A percentile compares a stretch with the other conserved stretches of the same genome.
Evolutionary conservation across 2,888 invertebrate genomes (phyloP).

Genomic region (Spilosoma lubricipeda): DNA sequence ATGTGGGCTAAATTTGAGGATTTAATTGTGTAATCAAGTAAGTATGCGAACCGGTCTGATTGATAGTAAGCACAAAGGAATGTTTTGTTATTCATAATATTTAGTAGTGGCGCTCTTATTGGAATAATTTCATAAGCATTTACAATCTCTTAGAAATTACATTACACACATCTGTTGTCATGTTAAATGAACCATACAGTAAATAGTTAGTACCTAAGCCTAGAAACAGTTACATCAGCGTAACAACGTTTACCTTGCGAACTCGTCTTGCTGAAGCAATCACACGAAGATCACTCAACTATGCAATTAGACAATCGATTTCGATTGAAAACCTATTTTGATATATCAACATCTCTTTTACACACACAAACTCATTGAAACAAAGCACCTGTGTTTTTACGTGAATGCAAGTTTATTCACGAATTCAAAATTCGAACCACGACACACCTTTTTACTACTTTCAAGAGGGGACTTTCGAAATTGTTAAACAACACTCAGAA

Average conservation of each 20-base stretch:
- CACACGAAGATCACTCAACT: conserved; percentile 73
- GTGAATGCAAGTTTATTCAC: conserved; percentile 70
- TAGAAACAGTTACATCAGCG: conserved; percentile 70
- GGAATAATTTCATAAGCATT: conserved; percentile 48
- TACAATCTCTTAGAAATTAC: conserved; percentile 56
- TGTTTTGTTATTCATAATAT: conserved; percentile 47
- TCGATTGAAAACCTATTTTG: conserved; percentile 40
- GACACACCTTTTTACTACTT: conserved; percentile 69
- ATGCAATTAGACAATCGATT: conserved; percentile 66
- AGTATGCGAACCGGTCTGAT: conserved; percentile 52
- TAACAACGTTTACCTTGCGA: conserved; percentile 74
- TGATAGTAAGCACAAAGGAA: conserved; percentile 49
- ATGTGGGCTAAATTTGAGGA: not conserved
- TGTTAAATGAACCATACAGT: conserved; percentile 58
- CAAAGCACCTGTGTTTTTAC: conserved; percentile 68
- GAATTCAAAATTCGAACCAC: conserved; percentile 71
- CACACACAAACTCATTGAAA: conserved; percentile 54
- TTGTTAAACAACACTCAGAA: conserved; percentile 18
- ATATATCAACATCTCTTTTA: conserved; percentile 58
- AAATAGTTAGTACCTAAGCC: conserved; percentile 45
- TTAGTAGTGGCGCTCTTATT: conserved; percentile 43
- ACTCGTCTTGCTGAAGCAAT: conserved; percentile 59
- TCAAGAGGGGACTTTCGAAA: conserved; percentile 34
- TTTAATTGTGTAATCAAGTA: conserved; percentile 15
- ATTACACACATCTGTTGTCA: conserved; percentile 37